A percentile compares a stretch with the other conserved stretches of the same genome.
Evolutionary conservation across 2,888 invertebrate genomes (phyloP).

Genomic region (Linnaemya vulpina): DNA sequence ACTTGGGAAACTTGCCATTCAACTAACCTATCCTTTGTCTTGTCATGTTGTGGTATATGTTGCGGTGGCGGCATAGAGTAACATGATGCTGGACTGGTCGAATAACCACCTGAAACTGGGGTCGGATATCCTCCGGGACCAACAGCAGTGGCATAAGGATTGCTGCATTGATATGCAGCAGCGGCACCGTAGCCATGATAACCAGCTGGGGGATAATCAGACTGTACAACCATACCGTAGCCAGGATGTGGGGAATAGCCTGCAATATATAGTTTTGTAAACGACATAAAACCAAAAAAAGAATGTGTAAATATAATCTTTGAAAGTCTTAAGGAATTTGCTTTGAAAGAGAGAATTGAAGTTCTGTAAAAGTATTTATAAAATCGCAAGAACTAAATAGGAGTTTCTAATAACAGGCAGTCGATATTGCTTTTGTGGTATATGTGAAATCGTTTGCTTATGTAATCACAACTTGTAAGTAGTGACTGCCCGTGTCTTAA

Average conservation of each 20-base stretch:
- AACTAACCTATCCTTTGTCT: slow-evolving; percentile 84
- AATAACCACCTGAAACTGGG: slow-evolving; percentile 88
- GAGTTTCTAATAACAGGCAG: no score
- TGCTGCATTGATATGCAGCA: slow-evolving; percentile 85
- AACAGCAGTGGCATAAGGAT: slow-evolving; percentile 83
- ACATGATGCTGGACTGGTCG: slow-evolving; percentile 87
- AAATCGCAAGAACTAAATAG: no score
- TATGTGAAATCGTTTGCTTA: no score
- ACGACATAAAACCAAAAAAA: background rate
- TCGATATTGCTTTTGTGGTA: no score
- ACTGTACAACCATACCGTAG: slow-evolving; percentile 90
- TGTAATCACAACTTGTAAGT: no score
- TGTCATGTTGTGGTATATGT: slow-evolving; percentile 90
- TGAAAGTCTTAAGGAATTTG: no score
- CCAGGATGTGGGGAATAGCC: slow-evolving; percentile 95
- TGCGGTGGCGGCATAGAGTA: slow-evolving; percentile 95
- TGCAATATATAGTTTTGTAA: slow-evolving; percentile 77
- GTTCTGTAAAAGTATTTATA: no score
- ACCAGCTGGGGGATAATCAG: slow-evolving; percentile 91
- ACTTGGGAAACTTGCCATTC: slow-evolving; percentile 74
- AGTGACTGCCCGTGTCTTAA: no score
- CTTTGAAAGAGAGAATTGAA: no score
- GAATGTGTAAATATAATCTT: no score
- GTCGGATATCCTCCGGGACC: slow-evolving; percentile 86
- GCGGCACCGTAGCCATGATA: slow-evolving; percentile 88